phyloP scores from a whole-genome alignment of 1,140 invertebrate genomes.

The Lepidurus couesii region DNA sequence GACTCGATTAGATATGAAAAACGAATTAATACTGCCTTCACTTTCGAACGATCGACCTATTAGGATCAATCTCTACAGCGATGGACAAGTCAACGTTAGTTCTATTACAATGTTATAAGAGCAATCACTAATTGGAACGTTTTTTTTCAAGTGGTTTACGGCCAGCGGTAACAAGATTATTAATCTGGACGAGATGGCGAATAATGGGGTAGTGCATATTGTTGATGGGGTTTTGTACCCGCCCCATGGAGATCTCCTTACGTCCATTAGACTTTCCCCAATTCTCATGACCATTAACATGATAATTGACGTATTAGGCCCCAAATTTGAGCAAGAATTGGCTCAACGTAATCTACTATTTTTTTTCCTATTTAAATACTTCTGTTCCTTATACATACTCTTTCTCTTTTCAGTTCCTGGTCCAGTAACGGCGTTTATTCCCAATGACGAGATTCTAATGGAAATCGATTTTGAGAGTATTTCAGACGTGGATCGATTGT shows the following conservation, averaged over 20 bases:
- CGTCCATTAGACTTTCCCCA: constrained; percentile 39
- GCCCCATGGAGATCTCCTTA: constrained; percentile 42
- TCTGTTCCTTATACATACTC: neutral
- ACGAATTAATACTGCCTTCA: constrained; percentile 35
- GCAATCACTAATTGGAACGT: neutral
- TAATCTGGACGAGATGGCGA: constrained; percentile 41
- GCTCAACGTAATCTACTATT: neutral
- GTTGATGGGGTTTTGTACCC: constrained; percentile 46
- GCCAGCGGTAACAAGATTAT: constrained; percentile 43
- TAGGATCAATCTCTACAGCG: constrained; percentile 33
- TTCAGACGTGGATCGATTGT: neutral
- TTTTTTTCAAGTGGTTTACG: constrained; percentile 41
- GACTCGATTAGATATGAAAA: constrained; percentile 29
- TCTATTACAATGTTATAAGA: constrained; percentile 33
- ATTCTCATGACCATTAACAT: constrained; percentile 37
- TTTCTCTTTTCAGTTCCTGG: neutral
- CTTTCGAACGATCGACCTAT: constrained; percentile 36
- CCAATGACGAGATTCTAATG: neutral
- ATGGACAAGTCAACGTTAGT: constrained; percentile 34
- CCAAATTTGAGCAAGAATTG: neutral
- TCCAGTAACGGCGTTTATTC: neutral
- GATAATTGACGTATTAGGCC: constrained; percentile 6
- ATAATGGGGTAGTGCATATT: constrained; percentile 47
- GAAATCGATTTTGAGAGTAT: neutral
- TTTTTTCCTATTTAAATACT: neutral